Evolutionary conservation across 2,888 invertebrate species (phyloP), one percentile per base, ranked within the genome.

Genomic region (Drosophila prolongata): DNA sequence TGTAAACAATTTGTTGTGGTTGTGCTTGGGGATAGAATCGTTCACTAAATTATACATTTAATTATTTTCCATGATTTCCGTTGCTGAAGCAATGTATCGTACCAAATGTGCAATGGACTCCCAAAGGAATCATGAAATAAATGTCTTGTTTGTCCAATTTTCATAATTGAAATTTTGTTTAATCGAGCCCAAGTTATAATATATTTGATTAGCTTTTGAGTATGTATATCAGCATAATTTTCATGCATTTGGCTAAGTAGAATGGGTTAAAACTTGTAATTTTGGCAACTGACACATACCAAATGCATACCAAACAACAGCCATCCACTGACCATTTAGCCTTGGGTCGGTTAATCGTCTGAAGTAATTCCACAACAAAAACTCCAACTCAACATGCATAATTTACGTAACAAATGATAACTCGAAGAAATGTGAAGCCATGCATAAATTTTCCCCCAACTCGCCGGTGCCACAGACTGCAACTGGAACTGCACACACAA

Each of bases 361-460:
- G 74, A 65, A 77, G 81, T 88, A 86, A 86, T 77, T 74, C 67
- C 61, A 61, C 70, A 83, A 46, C 81, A 87, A 87, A 86, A 87
- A 80, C 89, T 87, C 71, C 75, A 85, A 86, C 88, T 88, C 89
- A 89, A 79, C 79, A 85, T 82, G 89, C 81, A 88, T 79, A 82
- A 77, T 90, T 89, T 79, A 82, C 68, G 80, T 82, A 80, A 86
- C 79, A 90, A 90, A 87, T 91, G 89, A 88, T 89, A 89, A 83
- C 82, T 86, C 81, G 84, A 87, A 90, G 90, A 90, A 91, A 91
- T 90, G 89, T 90, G 90, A 89, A 90, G 59, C 86, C 90, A 90
- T 82, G 90, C 91, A 90, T 91, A 91, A 90, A 90, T 91, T 78
- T 40, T 40, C 24, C 24, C 61, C 24, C 61, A 56, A 60, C 67